Evolutionary conservation across 2,888 invertebrate species (phyloP), one percentile per base, ranked within the genome.

Genomic region (Lissocephala sabroskyi): DNA sequence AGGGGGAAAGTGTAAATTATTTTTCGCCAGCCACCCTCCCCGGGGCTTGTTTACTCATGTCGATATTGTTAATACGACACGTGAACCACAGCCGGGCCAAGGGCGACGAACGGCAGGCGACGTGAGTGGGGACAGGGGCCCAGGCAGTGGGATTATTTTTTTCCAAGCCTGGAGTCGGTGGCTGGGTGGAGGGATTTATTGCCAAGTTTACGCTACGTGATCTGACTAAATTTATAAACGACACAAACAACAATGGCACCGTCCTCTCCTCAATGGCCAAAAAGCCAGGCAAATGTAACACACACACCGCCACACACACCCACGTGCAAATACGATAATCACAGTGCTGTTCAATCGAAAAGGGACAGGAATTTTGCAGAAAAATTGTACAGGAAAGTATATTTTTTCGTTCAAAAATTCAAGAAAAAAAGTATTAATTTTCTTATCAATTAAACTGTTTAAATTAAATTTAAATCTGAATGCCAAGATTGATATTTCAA

Each of bases 211-310:
- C 73, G 77, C 57, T 82, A 82, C 82, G 82, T 82, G 82, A 79
- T 73, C 66, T 66, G 82, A 82, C 82, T 82, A 81, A 80, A 81
- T 80, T 79, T 82, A 81, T 79, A 80, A 73, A 65, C 59, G 44
- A 40, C 55, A 45, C 51, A 45, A 50, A 52, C 56, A 52, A 42
- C 41, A 40, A 30, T 1, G 14, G 16, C 35, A 33, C 52, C 56
- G 41, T 45, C 43, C 45, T 45, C 42, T 46, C 44, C 44, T 32
- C n/a, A n/a, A n/a, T n/a, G 41, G 14, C 52, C 46, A 17, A 35
- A 16, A 13, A 5, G 16, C 2, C 35, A 52, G 41, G 45, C 7
- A 37, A 51, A 52, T 45, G 42, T 45, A 7, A 11, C 3, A 30
- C 30, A 7, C 23, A 23, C 23, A 23, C 3, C 4, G 7, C 3